Conservation (phyloP, 1,140 invertebrate genomes). For the Drosophila asahinai region DNA sequence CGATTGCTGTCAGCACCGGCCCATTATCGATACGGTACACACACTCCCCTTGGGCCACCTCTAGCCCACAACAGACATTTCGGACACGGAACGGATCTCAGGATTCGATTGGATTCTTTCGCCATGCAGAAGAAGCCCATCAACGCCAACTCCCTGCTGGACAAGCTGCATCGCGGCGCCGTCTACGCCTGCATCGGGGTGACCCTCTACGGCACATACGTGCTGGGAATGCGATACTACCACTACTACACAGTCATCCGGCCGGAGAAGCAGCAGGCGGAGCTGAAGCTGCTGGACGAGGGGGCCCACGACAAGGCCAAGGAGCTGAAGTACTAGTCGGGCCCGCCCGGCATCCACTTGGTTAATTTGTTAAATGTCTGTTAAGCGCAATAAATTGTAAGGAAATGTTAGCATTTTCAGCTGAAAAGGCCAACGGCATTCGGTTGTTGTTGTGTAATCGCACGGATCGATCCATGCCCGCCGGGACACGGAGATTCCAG, state of each 20-base stretch:
- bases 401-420: slow-evolving; percentile 49
- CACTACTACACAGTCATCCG: slow-evolving; percentile 85
- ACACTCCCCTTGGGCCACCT: slow-evolving; percentile 9
- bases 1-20: background rate
- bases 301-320: slow-evolving; percentile 77
- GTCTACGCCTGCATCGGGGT: slow-evolving; percentile 85
- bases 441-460: slow-evolving; percentile 50
- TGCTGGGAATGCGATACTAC: slow-evolving; percentile 84
- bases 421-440: slow-evolving; percentile 19
- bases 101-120: slow-evolving; percentile 10
- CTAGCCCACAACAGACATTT: slow-evolving; percentile 15
- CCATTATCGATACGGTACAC: background rate
- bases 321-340: slow-evolving; percentile 73
- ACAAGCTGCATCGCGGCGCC: slow-evolving; percentile 85
- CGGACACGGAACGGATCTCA: slow-evolving; percentile 1
- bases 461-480: slow-evolving; percentile 17
- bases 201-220: slow-evolving; percentile 84
- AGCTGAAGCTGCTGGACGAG: slow-evolving; percentile 78
- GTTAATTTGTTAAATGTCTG: slow-evolving; percentile 47
- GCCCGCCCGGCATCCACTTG: background rate
- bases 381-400: slow-evolving; percentile 60
- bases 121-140: slow-evolving; percentile 80
- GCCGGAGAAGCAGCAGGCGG: slow-evolving; percentile 80
- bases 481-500: slow-evolving; percentile 24
- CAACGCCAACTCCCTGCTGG: slow-evolving; percentile 75